Base-by-base conservation (phyloP, 1,140 invertebrate species). In the Achroia grisella region DNA sequence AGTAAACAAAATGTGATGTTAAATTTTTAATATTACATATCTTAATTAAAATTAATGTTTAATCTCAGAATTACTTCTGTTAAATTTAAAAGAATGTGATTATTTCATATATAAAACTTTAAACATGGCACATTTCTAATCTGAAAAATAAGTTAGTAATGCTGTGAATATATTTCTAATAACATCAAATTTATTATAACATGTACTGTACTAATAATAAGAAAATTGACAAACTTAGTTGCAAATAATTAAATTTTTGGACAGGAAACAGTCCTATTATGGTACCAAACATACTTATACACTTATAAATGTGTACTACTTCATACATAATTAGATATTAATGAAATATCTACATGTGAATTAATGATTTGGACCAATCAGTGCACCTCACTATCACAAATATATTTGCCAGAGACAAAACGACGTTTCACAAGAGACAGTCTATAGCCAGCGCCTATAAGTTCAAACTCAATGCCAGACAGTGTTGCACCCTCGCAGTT, bases 401-500 rank as follows among this genome's bases (percentile, higher is more conserved):
- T 94, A 71, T 97, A 97, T 87, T 87, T 88, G 93, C 96, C 97
- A 62, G 97, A 97, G 42, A 97, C 93, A 87, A 98, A 98, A 75
- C 96, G 89, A 57, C 95, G 91, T 80, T 99, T 99, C 32, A 97
- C 93, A 55, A 99, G 89, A 15, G 97, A 98, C 44, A 98, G 86
- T 68, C 97, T 90, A 83, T 98, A 99, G 4, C 97, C 97, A 44
- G 90, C 82, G 6, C 95, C 95, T 42, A 93, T 86, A 11, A 99
- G 86, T 79, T 97, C 94, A 81, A 99, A 98, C 63, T 98, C 96
- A 40, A 96, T 91, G 27, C 97, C 97, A 12, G 97, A 98, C 8
- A 98, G 82, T 0, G 96, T 98, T 23, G 96, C 95, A 34, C 96
- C 96, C 85, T 97, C 96, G 81, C 95, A 97, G 76, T 96, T 94